Evolutionary conservation across 2,888 invertebrate species (phyloP).

Genomic region (Lamellibrachia columna): DNA sequence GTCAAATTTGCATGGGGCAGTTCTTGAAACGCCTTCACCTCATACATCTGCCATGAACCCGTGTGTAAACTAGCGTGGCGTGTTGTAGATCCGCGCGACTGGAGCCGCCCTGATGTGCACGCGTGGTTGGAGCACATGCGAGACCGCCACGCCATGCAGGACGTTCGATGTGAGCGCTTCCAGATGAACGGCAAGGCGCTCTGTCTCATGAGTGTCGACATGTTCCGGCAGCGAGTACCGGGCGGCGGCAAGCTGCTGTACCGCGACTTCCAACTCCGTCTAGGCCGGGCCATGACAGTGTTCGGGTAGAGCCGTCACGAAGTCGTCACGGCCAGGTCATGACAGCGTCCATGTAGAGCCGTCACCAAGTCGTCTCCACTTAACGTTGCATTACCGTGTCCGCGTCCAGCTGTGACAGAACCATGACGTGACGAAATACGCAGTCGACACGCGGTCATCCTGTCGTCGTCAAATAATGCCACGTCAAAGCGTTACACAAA

Average conservation of each 20-base stretch:
- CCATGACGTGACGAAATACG: no score
- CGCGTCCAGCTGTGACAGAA: not conserved
- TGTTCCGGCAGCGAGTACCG: slow-evolving; percentile 79
- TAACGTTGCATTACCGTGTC: not conserved
- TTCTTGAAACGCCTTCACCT: not conserved
- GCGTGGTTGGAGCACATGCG: slow-evolving; percentile 88
- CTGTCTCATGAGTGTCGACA: slow-evolving; percentile 80
- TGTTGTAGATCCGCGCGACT: slow-evolving; percentile 85
- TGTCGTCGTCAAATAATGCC: no score
- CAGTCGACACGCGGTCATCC: no score
- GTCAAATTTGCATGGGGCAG: not conserved
- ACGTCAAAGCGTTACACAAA: no score
- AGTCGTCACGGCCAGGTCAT: not conserved
- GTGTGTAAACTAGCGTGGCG: slow-evolving; percentile 38
- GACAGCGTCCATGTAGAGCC: not conserved
- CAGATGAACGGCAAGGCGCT: slow-evolving; percentile 94
- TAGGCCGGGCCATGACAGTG: slow-evolving; percentile 71
- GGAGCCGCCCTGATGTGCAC: slow-evolving; percentile 89
- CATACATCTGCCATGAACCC: not conserved
- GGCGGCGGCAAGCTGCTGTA: slow-evolving; percentile 76
- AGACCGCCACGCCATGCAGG: slow-evolving; percentile 76
- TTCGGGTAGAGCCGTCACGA: not conserved
- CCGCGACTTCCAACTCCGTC: slow-evolving; percentile 76
- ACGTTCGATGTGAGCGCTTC: slow-evolving; percentile 89
- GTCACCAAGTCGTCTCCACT: no score